Evolutionary conservation across 1,140 invertebrate genomes (phyloP).

Genomic region (Colletes gigas): DNA sequence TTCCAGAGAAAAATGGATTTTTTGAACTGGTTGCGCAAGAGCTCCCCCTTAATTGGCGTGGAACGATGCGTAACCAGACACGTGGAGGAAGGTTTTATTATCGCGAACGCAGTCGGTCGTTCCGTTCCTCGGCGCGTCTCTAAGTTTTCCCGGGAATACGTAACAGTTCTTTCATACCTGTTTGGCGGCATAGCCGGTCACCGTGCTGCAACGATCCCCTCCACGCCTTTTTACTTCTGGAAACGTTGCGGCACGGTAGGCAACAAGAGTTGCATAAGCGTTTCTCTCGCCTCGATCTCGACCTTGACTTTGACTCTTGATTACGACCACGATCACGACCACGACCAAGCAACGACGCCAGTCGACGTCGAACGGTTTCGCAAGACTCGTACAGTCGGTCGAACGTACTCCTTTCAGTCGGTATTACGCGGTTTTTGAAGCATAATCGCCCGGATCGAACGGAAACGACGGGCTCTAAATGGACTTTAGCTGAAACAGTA

Average conservation of each 20-base stretch:
- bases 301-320: conserved; percentile 78
- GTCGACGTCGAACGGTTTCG: conserved; percentile 65
- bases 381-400: conserved; percentile 50
- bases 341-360: conserved; percentile 52
- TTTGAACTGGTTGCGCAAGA: no score
- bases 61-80: neutral
- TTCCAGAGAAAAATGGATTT: no score
- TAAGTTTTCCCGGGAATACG: conserved; percentile 48
- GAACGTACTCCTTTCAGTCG: conserved; percentile 6
- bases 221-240: conserved; percentile 14
- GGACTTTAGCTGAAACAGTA: neutral
- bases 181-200: conserved; percentile 41
- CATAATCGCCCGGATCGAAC: neutral
- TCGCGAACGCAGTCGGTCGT: neutral
- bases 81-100: neutral
- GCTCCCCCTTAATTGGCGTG: neutral
- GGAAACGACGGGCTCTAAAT: neutral
- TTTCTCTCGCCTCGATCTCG: conserved; percentile 68
- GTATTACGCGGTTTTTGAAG: conserved; percentile 11
- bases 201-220: conserved; percentile 41
- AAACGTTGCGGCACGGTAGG: conserved; percentile 41
- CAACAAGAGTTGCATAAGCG: conserved; percentile 71
- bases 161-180: conserved; percentile 59
- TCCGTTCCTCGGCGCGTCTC: neutral
- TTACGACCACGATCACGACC: conserved; percentile 72